Evolutionary conservation across 2,888 invertebrate species (phyloP).

Genomic region (Agrotis clavis): DNA sequence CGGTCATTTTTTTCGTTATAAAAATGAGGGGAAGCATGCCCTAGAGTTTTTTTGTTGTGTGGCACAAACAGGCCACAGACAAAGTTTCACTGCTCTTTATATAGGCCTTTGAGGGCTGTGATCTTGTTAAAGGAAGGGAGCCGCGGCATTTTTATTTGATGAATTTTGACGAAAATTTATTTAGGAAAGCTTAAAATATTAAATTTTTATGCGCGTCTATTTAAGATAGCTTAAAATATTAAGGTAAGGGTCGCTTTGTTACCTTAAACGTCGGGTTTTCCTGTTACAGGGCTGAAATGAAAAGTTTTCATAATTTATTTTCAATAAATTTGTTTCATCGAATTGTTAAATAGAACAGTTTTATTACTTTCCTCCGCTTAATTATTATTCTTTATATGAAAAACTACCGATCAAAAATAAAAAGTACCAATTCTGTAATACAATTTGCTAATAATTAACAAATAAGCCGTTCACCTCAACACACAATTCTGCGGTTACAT

Average conservation of each 20-base stretch:
- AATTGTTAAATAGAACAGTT: not conserved
- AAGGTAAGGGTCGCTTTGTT: not conserved
- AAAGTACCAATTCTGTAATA: not conserved
- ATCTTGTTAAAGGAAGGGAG: slow-evolving; percentile 59
- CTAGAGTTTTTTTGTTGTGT: slow-evolving; percentile 77
- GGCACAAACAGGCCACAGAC: slow-evolving; percentile 78
- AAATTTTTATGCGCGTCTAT: too few relatives aligned
- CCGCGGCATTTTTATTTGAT: slow-evolving; percentile 56
- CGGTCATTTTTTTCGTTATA: slow-evolving; percentile 85
- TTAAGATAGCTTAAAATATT: not conserved
- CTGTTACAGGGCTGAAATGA: not conserved
- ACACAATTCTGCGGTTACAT: slow-evolving; percentile 48
- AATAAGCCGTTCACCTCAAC: slow-evolving; percentile 31
- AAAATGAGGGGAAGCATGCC: slow-evolving; percentile 75
- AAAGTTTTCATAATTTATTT: not conserved
- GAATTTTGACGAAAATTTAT: not conserved
- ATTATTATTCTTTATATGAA: not conserved
- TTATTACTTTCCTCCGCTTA: too few relatives aligned
- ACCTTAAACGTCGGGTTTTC: not conserved
- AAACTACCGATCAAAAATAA: not conserved
- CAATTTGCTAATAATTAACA: slow-evolving; percentile 22
- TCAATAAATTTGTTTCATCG: not conserved
- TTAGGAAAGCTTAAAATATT: not conserved
- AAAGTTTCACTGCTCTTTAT: slow-evolving; percentile 82
- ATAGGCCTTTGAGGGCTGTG: slow-evolving; percentile 73